These are phyloP conservation scores for Graptemys geographica DNA, from an alignment of 2,797 vertebrate species.

Conservation along the genomic window DNA sequence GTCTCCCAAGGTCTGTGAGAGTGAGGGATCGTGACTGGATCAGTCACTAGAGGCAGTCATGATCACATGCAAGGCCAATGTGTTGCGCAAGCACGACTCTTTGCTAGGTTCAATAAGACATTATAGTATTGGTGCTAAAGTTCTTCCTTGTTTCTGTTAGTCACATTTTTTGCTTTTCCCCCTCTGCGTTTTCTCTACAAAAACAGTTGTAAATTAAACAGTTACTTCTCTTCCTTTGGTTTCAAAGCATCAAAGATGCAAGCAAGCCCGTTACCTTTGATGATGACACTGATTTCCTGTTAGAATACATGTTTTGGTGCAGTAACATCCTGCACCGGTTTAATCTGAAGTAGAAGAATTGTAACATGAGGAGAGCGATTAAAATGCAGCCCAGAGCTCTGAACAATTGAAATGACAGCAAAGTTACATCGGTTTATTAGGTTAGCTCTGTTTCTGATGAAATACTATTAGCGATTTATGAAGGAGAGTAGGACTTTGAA, in stretches of 20 bases:
- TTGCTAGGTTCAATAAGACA: not conserved
- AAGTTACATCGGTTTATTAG: constrained; percentile 58
- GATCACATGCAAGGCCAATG: not conserved
- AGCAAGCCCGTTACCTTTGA: constrained; percentile 65
- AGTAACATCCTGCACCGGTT: constrained; percentile 68
- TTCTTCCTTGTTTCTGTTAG: rapidly evolving
- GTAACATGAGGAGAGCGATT: constrained; percentile 65
- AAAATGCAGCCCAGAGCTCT: constrained; percentile 44
- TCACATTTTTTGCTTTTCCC: not conserved
- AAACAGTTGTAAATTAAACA: constrained; percentile 70
- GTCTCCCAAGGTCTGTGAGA: too few relatives aligned
- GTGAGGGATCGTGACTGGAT: not conserved
- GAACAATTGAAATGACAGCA: constrained; percentile 51
- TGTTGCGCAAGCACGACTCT: too few relatives aligned
- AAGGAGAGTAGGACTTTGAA: constrained; percentile 60
- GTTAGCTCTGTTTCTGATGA: constrained; percentile 62
- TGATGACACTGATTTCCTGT: constrained; percentile 58
- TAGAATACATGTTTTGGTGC: constrained; percentile 57
- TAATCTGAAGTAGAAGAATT: constrained; percentile 65
- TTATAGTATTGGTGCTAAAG: not conserved
- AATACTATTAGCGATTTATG: constrained; percentile 62
- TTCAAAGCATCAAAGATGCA: constrained; percentile 64
- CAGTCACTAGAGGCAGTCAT: not conserved
- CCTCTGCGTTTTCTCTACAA: not conserved
- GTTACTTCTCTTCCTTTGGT: constrained; percentile 57